phyloP scores from a whole-genome alignment of 2,888 invertebrate species.

The Drepana falcataria region DNA sequence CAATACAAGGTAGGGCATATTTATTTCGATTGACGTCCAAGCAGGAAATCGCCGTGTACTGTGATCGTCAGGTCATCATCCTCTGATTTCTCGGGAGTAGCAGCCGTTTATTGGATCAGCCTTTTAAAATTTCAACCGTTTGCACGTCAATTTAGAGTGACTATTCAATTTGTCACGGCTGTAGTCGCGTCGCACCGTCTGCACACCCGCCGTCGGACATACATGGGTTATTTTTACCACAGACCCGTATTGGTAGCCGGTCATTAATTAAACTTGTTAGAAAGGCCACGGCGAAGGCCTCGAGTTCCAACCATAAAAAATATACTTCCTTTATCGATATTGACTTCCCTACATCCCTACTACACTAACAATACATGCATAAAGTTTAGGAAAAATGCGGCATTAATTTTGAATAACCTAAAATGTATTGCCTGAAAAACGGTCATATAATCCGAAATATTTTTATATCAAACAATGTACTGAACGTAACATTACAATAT shows the following conservation, averaged over 20 bases:
- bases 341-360: no score
- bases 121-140: no score
- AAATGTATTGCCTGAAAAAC: no score
- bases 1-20: not conserved
- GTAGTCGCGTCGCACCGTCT: slow-evolving; percentile 53
- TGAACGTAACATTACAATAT: not conserved
- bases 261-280: slow-evolving; percentile 51
- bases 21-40: slow-evolving; percentile 13
- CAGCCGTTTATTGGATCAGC: slow-evolving; percentile 8
- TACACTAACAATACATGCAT: no score
- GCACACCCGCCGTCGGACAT: slow-evolving; percentile 37
- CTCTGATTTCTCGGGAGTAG: slow-evolving; percentile 44
- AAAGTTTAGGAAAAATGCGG: no score
- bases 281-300: slow-evolving; percentile 65
- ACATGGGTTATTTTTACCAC: slow-evolving; percentile 55
- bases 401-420: no score
- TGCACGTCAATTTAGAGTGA: slow-evolving; percentile 20
- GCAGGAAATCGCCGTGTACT: slow-evolving; percentile 20
- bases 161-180: slow-evolving; percentile 52
- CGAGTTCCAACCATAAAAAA: slow-evolving; percentile 14
- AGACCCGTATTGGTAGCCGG: slow-evolving; percentile 26
- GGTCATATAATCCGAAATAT: no score
- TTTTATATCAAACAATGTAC: no score
- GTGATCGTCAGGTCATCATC: slow-evolving; percentile 47
- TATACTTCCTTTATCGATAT: no score